phyloP scores from a whole-genome alignment of 1,140 invertebrate species.

The Neodiprion pinetum region DNA sequence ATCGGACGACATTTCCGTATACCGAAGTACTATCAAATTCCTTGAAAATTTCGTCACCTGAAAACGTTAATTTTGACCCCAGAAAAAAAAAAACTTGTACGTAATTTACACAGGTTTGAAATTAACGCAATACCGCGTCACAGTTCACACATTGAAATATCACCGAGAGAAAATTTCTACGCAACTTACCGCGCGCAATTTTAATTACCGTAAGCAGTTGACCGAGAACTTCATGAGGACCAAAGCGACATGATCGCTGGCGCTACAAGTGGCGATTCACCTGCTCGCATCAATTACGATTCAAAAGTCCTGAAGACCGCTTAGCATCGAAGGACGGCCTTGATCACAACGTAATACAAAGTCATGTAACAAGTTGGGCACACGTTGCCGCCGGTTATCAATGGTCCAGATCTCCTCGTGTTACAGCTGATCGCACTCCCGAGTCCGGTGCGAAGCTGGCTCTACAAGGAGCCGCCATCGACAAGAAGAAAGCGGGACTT shows the following conservation, averaged over 20 bases:
- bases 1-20: no score
- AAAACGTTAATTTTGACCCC: no score
- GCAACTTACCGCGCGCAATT: no score
- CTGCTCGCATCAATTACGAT: background rate
- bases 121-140: no score
- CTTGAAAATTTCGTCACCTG: no score
- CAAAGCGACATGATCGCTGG: background rate
- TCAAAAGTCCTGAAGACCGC: background rate
- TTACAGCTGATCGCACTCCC: constrained; percentile 2
- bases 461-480: background rate
- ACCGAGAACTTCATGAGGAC: background rate
- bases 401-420: background rate
- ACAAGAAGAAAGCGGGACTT: background rate
- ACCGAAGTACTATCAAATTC: no score
- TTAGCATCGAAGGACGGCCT: background rate
- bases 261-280: background rate
- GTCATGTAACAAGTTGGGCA: background rate
- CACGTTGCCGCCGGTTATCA: background rate
- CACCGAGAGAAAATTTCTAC: no score
- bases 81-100: no score
- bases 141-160: no score
- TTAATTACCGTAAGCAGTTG: background rate
- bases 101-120: no score
- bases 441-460: background rate
- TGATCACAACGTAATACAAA: background rate